These are phyloP conservation scores for Miltochrista miniata DNA, from an alignment of 2,888 invertebrate genomes.

Conservation along the genomic window DNA sequence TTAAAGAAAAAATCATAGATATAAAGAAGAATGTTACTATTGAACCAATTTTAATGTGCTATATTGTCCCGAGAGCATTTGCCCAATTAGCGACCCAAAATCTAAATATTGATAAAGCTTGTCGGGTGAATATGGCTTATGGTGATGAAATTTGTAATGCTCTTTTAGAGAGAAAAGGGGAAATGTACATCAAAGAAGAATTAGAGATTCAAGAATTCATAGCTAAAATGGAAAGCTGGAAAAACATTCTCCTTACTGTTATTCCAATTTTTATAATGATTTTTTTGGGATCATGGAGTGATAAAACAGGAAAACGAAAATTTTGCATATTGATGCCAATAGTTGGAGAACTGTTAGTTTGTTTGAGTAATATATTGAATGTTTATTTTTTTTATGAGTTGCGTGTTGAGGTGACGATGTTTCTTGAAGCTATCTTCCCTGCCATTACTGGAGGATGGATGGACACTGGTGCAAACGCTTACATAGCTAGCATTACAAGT, in stretches of 20 bases:
- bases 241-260: slow-evolving; percentile 78
- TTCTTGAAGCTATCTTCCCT: slow-evolving; percentile 79
- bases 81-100: slow-evolving; percentile 86
- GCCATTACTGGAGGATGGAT: slow-evolving; percentile 82
- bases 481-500: slow-evolving; percentile 83
- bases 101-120: slow-evolving; percentile 86
- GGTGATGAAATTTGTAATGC: slow-evolving; percentile 88
- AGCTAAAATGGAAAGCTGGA: slow-evolving; percentile 81
- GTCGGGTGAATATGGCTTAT: slow-evolving; percentile 90
- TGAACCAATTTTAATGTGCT: slow-evolving; percentile 86
- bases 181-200: slow-evolving; percentile 85
- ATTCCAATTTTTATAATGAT: slow-evolving; percentile 81
- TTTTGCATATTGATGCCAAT: slow-evolving; percentile 70
- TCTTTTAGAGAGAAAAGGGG: slow-evolving; percentile 87
- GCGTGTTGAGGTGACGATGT: slow-evolving; percentile 78
- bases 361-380: slow-evolving; percentile 49
- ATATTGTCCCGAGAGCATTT: slow-evolving; percentile 85
- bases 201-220: slow-evolving; percentile 82
- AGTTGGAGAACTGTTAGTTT: slow-evolving; percentile 77
- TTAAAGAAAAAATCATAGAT: slow-evolving; percentile 62
- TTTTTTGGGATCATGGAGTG: slow-evolving; percentile 59
- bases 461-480: slow-evolving; percentile 82
- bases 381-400: slow-evolving; percentile 42
- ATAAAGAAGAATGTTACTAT: slow-evolving; percentile 85
- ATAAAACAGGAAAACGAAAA: slow-evolving; percentile 42